phyloP scores from a whole-genome alignment of 2,113 vertebrate genomes.

The Alethe diademata region DNA sequence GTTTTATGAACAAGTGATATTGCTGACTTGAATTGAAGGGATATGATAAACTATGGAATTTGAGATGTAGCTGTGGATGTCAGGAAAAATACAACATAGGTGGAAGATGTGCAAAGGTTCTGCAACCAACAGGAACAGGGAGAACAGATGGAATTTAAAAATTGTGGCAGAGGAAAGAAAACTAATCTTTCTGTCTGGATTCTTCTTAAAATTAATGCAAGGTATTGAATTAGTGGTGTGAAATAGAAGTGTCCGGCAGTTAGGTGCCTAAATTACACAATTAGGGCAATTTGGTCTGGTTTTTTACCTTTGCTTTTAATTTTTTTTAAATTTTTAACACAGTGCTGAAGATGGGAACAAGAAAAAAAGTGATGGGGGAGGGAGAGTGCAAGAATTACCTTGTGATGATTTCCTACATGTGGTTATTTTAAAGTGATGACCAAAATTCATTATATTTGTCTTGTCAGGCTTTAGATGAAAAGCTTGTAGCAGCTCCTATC shows the following conservation, averaged over 20 bases:
- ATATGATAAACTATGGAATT: background rate
- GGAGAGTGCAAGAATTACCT: background rate
- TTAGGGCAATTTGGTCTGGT: background rate
- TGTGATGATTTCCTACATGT: background rate
- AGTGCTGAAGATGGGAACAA: background rate
- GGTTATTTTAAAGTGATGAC: background rate
- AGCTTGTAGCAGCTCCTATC: background rate
- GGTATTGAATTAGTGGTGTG: background rate
- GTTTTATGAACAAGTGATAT: background rate
- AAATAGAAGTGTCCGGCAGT: background rate
- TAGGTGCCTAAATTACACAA: background rate
- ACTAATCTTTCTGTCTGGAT: background rate
- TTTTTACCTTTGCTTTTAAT: background rate
- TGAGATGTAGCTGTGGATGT: background rate
- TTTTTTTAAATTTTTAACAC: background rate
- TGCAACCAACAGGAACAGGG: background rate
- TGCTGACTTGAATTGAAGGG: background rate
- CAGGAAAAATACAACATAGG: background rate
- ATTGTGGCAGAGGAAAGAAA: background rate
- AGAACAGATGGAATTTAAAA: background rate
- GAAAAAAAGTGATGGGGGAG: background rate
- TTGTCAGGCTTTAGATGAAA: background rate
- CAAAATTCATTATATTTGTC: background rate
- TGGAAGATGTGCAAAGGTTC: background rate
- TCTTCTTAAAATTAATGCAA: background rate